Conservation (phyloP, 2,888 invertebrate species). For the Suillia variegata region DNA sequence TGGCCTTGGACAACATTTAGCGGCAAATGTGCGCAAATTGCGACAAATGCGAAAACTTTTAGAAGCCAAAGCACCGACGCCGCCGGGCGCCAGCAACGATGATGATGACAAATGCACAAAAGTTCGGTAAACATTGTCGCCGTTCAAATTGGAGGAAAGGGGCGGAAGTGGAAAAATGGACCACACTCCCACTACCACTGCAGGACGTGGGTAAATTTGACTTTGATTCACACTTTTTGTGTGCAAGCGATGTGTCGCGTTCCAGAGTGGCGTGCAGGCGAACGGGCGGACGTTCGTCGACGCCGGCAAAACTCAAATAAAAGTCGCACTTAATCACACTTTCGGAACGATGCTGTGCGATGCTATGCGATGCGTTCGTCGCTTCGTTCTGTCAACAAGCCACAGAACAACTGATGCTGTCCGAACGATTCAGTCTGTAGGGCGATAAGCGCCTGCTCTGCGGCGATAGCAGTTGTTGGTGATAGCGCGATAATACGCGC, state of each 20-base stretch:
- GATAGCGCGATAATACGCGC: neutral
- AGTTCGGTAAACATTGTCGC: conserved; percentile 4
- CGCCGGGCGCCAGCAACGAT: neutral
- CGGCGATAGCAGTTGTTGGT: no score
- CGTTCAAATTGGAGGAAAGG: neutral
- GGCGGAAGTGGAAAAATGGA: neutral
- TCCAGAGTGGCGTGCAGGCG: neutral
- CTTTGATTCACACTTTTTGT: conserved; percentile 4
- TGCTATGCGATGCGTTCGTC: neutral
- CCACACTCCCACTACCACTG: neutral
- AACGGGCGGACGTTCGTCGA: no score
- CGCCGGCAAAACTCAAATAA: conserved; percentile 16
- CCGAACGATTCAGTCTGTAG: no score
- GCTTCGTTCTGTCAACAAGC: conserved; percentile 5
- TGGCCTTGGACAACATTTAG: conserved; percentile 30
- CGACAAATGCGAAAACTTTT: conserved; percentile 10
- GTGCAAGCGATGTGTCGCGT: neutral
- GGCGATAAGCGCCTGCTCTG: no score
- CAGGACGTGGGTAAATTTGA: conserved; percentile 1
- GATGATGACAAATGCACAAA: conserved; percentile 9
- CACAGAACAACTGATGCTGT: conserved; percentile 8
- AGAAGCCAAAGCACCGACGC: neutral
- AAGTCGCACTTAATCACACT: conserved; percentile 12
- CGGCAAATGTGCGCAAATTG: conserved; percentile 7
- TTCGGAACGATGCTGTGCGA: neutral